phyloP scores from a whole-genome alignment of 2,797 vertebrate species.

The Saxicola maurus region DNA sequence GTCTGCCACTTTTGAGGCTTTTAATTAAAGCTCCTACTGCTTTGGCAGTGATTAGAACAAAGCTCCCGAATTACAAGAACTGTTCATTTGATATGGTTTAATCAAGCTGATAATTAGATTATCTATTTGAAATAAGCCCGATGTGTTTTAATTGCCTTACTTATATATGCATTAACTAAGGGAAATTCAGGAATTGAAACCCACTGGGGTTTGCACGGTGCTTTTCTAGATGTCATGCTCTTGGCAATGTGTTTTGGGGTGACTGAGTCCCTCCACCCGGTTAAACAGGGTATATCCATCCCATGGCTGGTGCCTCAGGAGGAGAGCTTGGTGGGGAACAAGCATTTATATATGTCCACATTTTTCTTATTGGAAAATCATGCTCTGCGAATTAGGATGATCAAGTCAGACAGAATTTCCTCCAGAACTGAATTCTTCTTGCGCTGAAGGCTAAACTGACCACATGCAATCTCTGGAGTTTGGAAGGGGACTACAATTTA shows the following conservation, averaged over 20 bases:
- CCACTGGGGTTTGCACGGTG: neutral
- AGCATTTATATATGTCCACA: accelerated
- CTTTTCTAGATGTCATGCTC: neutral
- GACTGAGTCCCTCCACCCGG: accelerated
- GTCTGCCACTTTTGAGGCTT: slow-evolving; percentile 4
- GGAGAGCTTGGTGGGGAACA: neutral
- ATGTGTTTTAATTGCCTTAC: slow-evolving; percentile 42
- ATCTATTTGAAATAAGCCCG: slow-evolving; percentile 55
- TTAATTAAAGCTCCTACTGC: slow-evolving; percentile 43
- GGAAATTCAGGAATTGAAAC: neutral
- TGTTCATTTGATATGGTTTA: slow-evolving; percentile 52
- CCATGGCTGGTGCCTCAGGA: accelerated
- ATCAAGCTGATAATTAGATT: slow-evolving; percentile 65
- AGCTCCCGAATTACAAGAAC: slow-evolving; percentile 16
- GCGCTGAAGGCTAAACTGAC: neutral
- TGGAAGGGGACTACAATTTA: neutral
- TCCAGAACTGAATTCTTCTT: neutral
- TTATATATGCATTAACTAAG: slow-evolving; percentile 23
- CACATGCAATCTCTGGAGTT: neutral
- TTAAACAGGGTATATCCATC: neutral
- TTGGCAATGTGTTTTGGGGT: neutral
- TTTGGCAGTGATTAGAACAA: slow-evolving; percentile 34
- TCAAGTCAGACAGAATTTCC: neutral
- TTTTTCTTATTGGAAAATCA: neutral
- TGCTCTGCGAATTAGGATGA: neutral